Percentiles rank a stretch among this genome's conserved stretches.
These are phyloP conservation scores for Podarcis raffonei DNA, from an alignment of 2,113 vertebrate genomes.

Conservation along the genomic window DNA sequence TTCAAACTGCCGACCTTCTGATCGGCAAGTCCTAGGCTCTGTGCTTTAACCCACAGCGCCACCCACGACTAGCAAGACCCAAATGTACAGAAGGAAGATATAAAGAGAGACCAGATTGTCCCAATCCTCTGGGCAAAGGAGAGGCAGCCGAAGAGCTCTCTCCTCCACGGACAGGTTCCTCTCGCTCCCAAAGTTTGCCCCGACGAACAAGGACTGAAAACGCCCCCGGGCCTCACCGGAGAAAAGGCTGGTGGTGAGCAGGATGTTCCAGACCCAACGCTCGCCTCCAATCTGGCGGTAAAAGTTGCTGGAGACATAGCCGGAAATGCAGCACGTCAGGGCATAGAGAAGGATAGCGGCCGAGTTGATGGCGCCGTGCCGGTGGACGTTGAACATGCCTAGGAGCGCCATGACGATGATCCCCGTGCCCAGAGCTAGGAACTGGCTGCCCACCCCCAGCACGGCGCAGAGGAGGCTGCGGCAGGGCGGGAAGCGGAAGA, in stretches of 20 bases:
- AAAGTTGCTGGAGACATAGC: conserved; percentile 90
- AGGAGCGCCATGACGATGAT: conserved; percentile 90
- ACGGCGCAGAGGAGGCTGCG: conserved; percentile 88
- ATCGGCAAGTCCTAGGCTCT: too few relatives aligned
- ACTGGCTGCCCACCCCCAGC: conserved; percentile 90
- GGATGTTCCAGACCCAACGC: conserved; percentile 94
- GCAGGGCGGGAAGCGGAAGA: conserved; percentile 90
- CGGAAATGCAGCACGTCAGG: conserved; percentile 90
- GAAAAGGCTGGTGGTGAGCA: conserved; percentile 90
- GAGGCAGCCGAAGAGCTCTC: not conserved
- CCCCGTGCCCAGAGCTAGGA: conserved; percentile 89
- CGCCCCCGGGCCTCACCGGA: conserved; percentile 77
- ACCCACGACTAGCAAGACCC: not conserved
- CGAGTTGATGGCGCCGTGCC: conserved; percentile 91
- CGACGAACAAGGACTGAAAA: fast-evolving
- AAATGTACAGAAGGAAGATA: not conserved
- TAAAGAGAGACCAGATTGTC: not conserved
- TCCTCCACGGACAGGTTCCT: too few relatives aligned
- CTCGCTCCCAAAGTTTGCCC: not conserved
- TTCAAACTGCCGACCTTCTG: too few relatives aligned
- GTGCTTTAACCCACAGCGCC: too few relatives aligned
- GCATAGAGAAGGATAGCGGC: conserved; percentile 90
- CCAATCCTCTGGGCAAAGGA: not conserved
- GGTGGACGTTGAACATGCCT: conserved; percentile 92
- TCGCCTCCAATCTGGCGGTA: conserved; percentile 90